Conservation (phyloP, 2,113 vertebrate genomes). For the Arvicanthis niloticus region DNA sequence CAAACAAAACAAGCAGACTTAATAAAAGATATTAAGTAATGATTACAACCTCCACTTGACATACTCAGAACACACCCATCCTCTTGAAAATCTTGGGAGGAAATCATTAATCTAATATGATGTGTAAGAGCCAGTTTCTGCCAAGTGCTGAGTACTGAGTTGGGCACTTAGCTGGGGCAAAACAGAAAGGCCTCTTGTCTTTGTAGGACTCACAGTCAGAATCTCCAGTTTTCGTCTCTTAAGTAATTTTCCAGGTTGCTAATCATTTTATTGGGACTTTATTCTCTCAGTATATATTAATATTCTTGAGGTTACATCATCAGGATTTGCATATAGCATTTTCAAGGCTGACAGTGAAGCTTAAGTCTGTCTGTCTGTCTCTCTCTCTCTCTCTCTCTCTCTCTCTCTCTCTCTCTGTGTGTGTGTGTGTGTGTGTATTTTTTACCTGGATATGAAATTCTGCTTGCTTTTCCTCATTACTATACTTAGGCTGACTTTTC, state of each 20-base stretch:
- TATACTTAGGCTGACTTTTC: neutral
- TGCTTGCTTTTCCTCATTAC: neutral
- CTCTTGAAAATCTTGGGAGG: neutral
- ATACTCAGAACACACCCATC: neutral
- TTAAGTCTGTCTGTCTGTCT: neutral
- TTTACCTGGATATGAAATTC: neutral
- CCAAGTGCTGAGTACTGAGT: neutral
- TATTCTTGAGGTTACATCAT: neutral
- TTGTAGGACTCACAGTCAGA: constrained; percentile 2
- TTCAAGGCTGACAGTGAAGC: neutral
- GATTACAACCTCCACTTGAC: neutral
- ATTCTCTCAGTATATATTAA: neutral
- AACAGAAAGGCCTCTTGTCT: neutral
- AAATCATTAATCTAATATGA: neutral
- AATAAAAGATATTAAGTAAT: neutral
- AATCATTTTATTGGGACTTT: neutral
- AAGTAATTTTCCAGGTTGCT: neutral
- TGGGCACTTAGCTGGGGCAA: neutral
- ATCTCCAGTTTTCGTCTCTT: neutral
- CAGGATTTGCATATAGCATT: neutral
- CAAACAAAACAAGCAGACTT: neutral
- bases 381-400: neutral
- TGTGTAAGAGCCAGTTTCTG: neutral
- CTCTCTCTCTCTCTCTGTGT: neutral
- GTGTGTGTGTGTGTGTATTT: neutral